A percentile compares a stretch with the other conserved stretches of the same genome.
Conservation (phyloP, 2,797 vertebrate species). For the Xenopus petersii region DNA sequence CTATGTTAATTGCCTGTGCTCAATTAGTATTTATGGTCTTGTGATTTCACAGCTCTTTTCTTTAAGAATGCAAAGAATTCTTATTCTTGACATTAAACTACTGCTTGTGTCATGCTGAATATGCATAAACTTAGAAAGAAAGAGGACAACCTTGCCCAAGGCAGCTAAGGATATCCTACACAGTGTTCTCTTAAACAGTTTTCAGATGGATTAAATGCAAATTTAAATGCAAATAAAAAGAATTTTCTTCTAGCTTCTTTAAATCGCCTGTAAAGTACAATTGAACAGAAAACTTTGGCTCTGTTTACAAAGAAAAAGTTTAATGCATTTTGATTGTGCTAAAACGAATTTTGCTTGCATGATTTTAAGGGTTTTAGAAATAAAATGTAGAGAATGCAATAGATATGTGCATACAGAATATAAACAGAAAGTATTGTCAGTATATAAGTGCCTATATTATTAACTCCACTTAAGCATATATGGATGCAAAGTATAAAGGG, state of each 20-base stretch:
- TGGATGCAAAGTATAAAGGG: no score
- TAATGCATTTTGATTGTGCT: no score
- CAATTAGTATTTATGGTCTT: no score
- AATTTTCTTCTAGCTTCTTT: background rate
- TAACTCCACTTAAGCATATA: no score
- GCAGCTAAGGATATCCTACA: background rate
- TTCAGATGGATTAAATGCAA: background rate
- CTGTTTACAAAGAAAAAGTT: background rate
- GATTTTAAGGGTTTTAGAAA: no score
- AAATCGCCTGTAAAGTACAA: background rate
- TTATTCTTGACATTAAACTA: constrained; percentile 10
- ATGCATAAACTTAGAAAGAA: background rate
- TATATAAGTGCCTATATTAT: no score
- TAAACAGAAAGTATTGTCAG: no score
- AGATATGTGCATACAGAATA: no score
- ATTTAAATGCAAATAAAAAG: background rate
- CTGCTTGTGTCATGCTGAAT: background rate
- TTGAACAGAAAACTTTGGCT: background rate
- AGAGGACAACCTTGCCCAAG: constrained; percentile 9
- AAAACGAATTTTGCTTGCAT: no score
- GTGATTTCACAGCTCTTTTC: no score
- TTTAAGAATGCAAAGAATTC: constrained; percentile 6
- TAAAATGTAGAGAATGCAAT: no score
- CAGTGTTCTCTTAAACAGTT: background rate
- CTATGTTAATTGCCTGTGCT: no score